Evolutionary conservation across 2,888 invertebrate genomes (phyloP).

Genomic region (Capitulum mitella): DNA sequence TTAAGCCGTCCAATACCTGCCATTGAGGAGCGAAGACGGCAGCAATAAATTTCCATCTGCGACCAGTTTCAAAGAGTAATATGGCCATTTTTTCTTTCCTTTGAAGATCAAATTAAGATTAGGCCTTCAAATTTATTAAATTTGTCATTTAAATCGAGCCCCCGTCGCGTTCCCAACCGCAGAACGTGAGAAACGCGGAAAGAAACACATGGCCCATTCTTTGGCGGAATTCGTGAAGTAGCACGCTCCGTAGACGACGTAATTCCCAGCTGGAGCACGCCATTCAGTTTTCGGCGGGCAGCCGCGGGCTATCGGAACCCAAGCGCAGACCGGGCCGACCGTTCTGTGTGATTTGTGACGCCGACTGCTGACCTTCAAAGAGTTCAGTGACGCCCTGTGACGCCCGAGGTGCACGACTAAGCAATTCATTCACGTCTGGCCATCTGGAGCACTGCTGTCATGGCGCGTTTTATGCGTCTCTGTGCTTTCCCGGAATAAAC

Average conservation of each 20-base stretch:
- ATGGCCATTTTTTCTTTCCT: background rate
- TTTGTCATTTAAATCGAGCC: background rate
- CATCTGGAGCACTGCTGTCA: no score
- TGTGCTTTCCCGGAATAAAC: no score
- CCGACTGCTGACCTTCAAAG: no score
- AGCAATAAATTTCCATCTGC: conserved; percentile 18
- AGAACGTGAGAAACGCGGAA: background rate
- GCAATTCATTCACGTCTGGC: no score
- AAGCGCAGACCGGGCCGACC: no score
- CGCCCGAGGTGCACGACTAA: no score
- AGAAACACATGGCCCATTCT: background rate
- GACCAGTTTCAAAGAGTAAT: conserved; percentile 18
- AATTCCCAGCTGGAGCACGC: background rate
- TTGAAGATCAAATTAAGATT: conserved; percentile 20
- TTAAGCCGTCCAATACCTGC: conserved; percentile 10
- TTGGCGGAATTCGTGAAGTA: background rate
- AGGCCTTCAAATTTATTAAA: background rate
- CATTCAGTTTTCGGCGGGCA: background rate
- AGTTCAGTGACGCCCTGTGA: no score
- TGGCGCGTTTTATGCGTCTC: no score
- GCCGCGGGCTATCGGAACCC: no score
- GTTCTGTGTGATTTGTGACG: no score
- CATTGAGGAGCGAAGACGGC: background rate
- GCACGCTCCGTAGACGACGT: background rate
- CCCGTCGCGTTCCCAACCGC: background rate